Percentiles rank a stretch among this genome's conserved stretches.
Conservation (phyloP, 2,888 invertebrate genomes). For the Pinctada fucata region DNA sequence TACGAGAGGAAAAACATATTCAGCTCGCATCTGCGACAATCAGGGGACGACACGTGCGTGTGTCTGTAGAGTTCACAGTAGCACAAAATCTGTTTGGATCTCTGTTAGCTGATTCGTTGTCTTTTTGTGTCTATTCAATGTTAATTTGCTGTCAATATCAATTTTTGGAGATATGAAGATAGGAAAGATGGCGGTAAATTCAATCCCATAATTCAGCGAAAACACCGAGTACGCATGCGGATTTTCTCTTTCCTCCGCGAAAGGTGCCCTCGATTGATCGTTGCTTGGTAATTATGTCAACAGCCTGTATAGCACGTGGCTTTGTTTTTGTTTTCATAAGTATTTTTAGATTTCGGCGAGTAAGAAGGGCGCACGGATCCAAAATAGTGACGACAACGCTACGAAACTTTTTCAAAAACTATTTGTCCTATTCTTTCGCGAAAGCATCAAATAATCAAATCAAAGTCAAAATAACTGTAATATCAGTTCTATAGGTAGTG, state of each 20-base stretch:
- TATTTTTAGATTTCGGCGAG: not conserved
- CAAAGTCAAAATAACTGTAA: no score
- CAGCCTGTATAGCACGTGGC: not conserved
- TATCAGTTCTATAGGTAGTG: no score
- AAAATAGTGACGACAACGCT: no score
- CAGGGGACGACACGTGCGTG: not conserved
- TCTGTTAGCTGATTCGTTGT: no score
- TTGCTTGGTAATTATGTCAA: slow-evolving; percentile 34
- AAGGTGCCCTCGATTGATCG: not conserved
- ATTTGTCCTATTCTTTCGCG: no score
- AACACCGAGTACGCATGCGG: slow-evolving; percentile 17
- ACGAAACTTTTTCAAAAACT: no score
- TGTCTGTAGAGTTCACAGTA: not conserved
- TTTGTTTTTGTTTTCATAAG: not conserved
- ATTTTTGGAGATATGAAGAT: no score
- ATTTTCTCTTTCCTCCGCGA: not conserved
- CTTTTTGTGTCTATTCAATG: no score
- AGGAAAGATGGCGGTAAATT: slow-evolving; percentile 24
- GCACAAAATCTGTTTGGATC: no score
- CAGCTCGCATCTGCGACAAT: not conserved
- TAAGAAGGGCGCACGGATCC: no score
- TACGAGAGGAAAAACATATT: not conserved
- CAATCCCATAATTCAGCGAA: slow-evolving; percentile 32
- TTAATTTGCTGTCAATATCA: no score
- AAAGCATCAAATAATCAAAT: no score